Percentiles rank a stretch among this genome's conserved stretches.
These are phyloP conservation scores for Zaprionus obscuricornis DNA, from an alignment of 2,888 invertebrate genomes.

Conservation along the genomic window DNA sequence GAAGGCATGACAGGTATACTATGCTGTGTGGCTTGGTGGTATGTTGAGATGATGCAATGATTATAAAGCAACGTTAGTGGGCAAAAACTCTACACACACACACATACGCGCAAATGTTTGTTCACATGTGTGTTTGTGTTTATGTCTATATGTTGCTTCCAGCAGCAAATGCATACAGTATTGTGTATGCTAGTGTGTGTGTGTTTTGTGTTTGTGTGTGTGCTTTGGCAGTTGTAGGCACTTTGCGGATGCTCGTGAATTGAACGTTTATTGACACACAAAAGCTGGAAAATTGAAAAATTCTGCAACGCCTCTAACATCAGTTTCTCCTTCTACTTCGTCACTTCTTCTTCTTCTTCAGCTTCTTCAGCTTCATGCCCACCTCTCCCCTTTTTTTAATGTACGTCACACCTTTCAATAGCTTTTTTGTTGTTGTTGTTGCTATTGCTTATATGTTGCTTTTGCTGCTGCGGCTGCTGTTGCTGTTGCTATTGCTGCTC, in stretches of 20 bases:
- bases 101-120: too few species aligned
- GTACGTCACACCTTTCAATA: conserved; percentile 61
- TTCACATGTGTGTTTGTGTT: conserved; percentile 26
- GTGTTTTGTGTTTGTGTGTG: conserved; percentile 12
- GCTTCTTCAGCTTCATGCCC: not conserved
- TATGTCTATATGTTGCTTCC: conserved; percentile 13
- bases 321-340: too few species aligned
- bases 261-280: conserved; percentile 79
- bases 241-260: conserved; percentile 76
- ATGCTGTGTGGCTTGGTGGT: too few species aligned
- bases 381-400: conserved; percentile 40
- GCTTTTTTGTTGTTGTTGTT: conserved; percentile 18
- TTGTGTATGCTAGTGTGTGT: not conserved
- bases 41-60: conserved; percentile 53
- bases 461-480: conserved; percentile 14
- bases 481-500: conserved; percentile 22
- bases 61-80: conserved; percentile 66
- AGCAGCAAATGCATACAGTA: not conserved
- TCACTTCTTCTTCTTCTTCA: conserved; percentile 3
- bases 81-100: too few species aligned
- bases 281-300: conserved; percentile 77
- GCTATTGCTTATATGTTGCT: conserved; percentile 19
- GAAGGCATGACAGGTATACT: too few species aligned
- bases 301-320: conserved; percentile 58
- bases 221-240: conserved; percentile 71